Conservation (phyloP, 2,113 vertebrate genomes). For the Tragelaphus strepsiceros region DNA sequence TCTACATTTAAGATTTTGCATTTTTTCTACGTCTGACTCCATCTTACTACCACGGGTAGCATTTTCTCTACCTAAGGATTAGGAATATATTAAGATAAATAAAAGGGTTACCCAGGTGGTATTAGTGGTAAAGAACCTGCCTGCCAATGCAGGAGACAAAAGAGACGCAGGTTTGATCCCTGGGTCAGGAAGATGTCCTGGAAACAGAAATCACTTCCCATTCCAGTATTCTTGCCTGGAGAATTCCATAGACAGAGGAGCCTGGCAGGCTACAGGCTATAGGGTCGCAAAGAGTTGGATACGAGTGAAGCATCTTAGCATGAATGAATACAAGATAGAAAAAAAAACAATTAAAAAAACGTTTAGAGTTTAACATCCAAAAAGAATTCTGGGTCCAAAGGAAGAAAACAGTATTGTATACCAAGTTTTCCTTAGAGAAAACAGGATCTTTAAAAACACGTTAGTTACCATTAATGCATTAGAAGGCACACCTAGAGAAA, state of each 20-base stretch:
- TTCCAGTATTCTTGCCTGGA: background rate
- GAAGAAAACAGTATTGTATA: background rate
- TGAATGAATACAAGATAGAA: background rate
- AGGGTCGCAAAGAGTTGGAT: background rate
- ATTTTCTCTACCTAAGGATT: background rate
- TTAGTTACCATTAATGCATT: background rate
- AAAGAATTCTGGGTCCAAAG: background rate
- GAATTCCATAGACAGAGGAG: background rate
- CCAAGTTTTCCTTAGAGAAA: background rate
- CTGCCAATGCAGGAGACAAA: background rate
- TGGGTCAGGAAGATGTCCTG: background rate
- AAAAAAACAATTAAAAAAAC: background rate
- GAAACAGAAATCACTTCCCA: background rate
- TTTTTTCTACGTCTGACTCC: background rate
- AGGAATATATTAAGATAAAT: background rate
- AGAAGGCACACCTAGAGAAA: background rate
- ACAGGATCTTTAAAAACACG: background rate
- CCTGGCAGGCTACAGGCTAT: background rate
- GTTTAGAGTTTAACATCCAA: background rate
- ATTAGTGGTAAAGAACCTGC: background rate
- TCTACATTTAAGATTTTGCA: background rate
- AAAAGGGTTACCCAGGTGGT: background rate
- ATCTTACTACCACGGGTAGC: background rate
- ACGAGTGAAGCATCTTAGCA: background rate
- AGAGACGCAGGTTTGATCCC: accelerated